These are phyloP conservation scores for Burhinus bistriatus DNA, from an alignment of 2,113 vertebrate species.

Conservation along the genomic window DNA sequence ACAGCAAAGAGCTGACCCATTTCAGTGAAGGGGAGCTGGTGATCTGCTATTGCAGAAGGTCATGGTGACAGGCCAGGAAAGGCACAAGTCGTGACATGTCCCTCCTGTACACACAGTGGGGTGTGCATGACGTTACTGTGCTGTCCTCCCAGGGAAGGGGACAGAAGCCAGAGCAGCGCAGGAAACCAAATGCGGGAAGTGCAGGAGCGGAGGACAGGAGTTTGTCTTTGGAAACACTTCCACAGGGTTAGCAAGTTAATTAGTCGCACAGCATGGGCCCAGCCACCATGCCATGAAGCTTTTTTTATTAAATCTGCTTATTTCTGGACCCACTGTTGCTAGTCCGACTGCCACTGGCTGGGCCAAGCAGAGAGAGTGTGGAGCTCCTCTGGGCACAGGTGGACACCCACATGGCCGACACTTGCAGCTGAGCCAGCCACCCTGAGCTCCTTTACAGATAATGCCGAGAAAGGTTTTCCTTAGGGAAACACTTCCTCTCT, in stretches of 20 bases:
- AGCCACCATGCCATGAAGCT: background rate
- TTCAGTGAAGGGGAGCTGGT: background rate
- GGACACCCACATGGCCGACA: rapidly evolving
- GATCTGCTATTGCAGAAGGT: background rate
- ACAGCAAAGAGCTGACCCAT: background rate
- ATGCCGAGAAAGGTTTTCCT: background rate
- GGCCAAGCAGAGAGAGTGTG: background rate
- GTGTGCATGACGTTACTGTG: rapidly evolving
- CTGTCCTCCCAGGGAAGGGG: background rate
- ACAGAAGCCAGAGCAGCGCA: background rate
- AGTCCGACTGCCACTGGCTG: background rate
- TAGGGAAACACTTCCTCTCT: background rate
- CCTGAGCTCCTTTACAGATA: background rate
- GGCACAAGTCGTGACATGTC: background rate
- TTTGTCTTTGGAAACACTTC: background rate
- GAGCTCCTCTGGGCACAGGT: background rate
- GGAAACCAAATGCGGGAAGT: background rate
- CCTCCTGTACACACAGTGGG: background rate
- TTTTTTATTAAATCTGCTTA: slow-evolving; percentile 18
- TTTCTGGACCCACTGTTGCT: background rate
- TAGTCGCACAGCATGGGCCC: background rate
- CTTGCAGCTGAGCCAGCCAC: background rate
- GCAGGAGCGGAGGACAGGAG: background rate
- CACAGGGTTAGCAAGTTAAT: slow-evolving; percentile 14
- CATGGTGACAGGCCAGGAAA: background rate